phyloP scores from a whole-genome alignment of 2,888 invertebrate genomes.

The Heliconius erato region DNA sequence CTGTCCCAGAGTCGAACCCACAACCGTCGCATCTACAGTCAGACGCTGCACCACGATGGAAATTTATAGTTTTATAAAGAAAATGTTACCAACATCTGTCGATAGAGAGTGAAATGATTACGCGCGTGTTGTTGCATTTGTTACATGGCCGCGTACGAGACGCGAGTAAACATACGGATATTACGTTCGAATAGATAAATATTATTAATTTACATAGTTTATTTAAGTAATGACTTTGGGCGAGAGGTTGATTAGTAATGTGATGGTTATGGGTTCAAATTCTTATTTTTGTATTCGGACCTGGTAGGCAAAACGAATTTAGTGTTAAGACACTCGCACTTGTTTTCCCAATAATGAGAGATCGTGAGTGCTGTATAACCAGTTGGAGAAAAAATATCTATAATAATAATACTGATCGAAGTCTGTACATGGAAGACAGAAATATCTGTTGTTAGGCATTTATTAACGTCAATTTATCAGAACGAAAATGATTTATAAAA shows the following conservation, averaged over 20 bases:
- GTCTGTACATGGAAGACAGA: too few species aligned
- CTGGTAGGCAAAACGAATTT: too few species aligned
- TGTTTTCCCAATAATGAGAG: too few species aligned
- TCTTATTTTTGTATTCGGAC: neutral
- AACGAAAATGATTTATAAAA: too few species aligned
- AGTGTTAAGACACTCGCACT: too few species aligned
- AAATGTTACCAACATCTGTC: constrained; percentile 67
- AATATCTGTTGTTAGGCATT: too few species aligned
- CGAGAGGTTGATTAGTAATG: too few species aligned
- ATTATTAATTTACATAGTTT: neutral
- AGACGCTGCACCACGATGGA: too few species aligned
- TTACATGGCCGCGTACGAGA: constrained; percentile 51
- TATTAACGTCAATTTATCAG: too few species aligned
- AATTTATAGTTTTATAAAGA: constrained; percentile 29
- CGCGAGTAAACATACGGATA: constrained; percentile 28
- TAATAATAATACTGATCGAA: too few species aligned
- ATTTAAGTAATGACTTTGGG: neutral
- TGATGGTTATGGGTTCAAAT: neutral
- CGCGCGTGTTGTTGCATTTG: constrained; percentile 65
- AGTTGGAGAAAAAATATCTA: too few species aligned
- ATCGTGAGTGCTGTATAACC: too few species aligned
- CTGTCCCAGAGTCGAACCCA: neutral
- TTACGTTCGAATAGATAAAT: constrained; percentile 2
- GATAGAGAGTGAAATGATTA: constrained; percentile 83
- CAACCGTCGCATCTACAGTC: neutral